phyloP scores from a whole-genome alignment of 2,113 vertebrate genomes.

The Myiozetetes cayanensis region DNA sequence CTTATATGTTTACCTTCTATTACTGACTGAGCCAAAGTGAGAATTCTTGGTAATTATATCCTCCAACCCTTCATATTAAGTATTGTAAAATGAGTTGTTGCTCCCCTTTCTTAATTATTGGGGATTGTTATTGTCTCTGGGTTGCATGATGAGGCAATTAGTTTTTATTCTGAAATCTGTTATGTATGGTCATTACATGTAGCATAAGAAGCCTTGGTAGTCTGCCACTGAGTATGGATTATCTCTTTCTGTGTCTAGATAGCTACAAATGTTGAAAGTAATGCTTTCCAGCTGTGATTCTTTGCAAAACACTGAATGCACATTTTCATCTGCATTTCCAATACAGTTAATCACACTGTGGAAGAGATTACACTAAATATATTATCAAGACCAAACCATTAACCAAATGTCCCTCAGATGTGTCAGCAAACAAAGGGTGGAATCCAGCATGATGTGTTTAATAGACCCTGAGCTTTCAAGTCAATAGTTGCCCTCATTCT shows the following conservation, averaged over 20 bases:
- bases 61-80: background rate
- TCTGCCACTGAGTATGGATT: conserved; percentile 55
- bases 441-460: conserved; percentile 18
- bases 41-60: background rate
- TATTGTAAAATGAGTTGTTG: background rate
- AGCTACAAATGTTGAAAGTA: conserved; percentile 51
- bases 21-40: background rate
- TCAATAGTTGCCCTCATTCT: conserved; percentile 22
- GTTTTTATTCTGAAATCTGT: conserved; percentile 55
- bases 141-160: background rate
- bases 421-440: conserved; percentile 41
- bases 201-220: background rate
- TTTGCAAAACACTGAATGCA: conserved; percentile 65
- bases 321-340: conserved; percentile 53
- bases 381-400: conserved; percentile 52
- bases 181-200: background rate
- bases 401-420: conserved; percentile 59
- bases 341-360: conserved; percentile 58
- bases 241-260: conserved; percentile 53
- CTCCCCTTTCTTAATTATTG: background rate
- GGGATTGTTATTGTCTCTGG: background rate
- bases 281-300: conserved; percentile 54
- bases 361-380: conserved; percentile 53
- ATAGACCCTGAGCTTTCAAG: conserved; percentile 41
- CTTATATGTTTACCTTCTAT: background rate